Evolutionary conservation across 2,888 invertebrate species (phyloP).

Genomic region (Pardosa pseudoannulata): DNA sequence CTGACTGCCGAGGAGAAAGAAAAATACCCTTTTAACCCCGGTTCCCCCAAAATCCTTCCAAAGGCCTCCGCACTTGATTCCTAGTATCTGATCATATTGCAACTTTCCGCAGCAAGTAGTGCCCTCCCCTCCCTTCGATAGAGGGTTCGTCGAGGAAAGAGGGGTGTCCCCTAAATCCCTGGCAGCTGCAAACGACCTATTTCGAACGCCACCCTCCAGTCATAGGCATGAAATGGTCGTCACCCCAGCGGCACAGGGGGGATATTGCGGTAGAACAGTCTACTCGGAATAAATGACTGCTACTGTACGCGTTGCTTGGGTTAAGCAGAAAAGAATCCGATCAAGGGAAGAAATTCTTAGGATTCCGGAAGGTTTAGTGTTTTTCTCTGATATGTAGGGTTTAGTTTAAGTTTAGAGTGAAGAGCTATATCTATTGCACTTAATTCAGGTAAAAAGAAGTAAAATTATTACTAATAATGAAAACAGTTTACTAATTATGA

Average conservation of each 20-base stretch:
- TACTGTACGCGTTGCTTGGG: background rate
- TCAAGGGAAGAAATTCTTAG: too few species aligned
- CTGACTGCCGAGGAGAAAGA: too few species aligned
- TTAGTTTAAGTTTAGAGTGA: too few species aligned
- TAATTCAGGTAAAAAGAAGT: too few species aligned
- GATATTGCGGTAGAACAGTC: background rate
- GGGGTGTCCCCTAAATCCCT: background rate
- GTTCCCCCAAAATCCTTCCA: background rate
- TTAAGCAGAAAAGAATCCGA: background rate
- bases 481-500: too few species aligned
- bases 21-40: background rate
- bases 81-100: background rate
- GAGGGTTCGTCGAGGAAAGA: background rate
- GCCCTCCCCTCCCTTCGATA: too few species aligned
- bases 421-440: too few species aligned
- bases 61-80: background rate
- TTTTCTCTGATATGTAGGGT: too few species aligned
- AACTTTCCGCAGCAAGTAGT: background rate
- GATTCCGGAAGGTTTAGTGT: too few species aligned
- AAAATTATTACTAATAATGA: too few species aligned
- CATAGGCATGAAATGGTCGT: slow-evolving; percentile 55
- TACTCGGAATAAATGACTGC: background rate
- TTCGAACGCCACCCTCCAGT: background rate
- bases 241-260: background rate
- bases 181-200: slow-evolving; percentile 2